These are phyloP conservation scores for Arrhopalites spinosus DNA, from an alignment of 2,888 invertebrate species.

Conservation along the genomic window DNA sequence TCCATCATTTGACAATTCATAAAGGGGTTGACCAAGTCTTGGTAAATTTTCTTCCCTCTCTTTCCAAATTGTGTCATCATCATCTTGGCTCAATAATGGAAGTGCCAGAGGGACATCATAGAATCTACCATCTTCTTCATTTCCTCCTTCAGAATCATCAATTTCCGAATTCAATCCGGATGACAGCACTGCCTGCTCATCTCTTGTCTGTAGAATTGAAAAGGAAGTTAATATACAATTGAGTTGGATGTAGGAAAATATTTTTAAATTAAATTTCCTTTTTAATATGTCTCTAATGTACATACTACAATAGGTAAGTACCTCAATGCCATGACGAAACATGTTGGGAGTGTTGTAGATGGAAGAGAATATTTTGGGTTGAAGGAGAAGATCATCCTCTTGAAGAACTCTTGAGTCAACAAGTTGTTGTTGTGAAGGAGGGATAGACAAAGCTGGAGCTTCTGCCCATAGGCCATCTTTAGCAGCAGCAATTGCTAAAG, in stretches of 20 bases:
- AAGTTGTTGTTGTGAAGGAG: not conserved
- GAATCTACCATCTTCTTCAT: not conserved
- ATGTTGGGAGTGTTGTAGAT: conserved; percentile 62
- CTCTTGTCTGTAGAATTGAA: not conserved
- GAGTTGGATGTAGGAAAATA: not conserved
- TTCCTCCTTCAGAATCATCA: not conserved
- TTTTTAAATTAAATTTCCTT: not conserved
- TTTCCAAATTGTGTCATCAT: not conserved
- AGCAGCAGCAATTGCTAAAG: conserved; percentile 8
- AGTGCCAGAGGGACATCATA: conserved; percentile 33
- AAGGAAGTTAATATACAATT: too few relatives aligned
- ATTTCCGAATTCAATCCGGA: not conserved
- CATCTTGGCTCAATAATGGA: not conserved
- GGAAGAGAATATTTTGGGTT: conserved; percentile 58
- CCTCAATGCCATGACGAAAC: conserved; percentile 61
- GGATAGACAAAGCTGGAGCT: conserved; percentile 1
- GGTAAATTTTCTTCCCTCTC: not conserved
- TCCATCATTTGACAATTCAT: not conserved
- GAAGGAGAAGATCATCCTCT: conserved; percentile 15
- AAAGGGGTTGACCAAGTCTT: not conserved
- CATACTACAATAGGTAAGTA: conserved; percentile 14
- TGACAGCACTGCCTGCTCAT: not conserved
- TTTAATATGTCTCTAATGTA: not conserved
- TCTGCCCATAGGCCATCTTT: conserved; percentile 10
- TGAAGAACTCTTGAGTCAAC: not conserved